Conservation (phyloP, 2,888 invertebrate genomes). For the Adela reaumurella region DNA sequence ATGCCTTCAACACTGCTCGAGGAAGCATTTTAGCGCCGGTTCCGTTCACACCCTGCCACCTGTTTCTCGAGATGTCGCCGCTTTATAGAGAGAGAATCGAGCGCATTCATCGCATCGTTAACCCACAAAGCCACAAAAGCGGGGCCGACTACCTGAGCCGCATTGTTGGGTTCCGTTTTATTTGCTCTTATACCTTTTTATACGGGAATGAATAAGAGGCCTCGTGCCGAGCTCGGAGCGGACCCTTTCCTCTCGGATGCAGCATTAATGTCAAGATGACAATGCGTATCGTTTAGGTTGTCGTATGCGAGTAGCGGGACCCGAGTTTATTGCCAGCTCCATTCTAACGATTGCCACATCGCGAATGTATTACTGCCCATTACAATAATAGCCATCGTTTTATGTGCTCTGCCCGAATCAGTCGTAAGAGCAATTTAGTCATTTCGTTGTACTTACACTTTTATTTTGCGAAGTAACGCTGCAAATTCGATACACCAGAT, state of each 20-base stretch:
- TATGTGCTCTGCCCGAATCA: too few relatives aligned
- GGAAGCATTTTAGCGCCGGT: background rate
- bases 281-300: slow-evolving; percentile 31
- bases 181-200: background rate
- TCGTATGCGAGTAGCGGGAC: slow-evolving; percentile 16
- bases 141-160: slow-evolving; percentile 32
- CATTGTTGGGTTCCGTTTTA: slow-evolving; percentile 3
- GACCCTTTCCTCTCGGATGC: background rate
- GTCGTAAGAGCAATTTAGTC: too few relatives aligned
- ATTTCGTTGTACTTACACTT: too few relatives aligned
- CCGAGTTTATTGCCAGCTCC: background rate
- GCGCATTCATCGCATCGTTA: slow-evolving; percentile 40
- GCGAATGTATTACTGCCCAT: too few relatives aligned
- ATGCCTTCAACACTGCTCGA: background rate
- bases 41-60: background rate
- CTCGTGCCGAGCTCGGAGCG: background rate
- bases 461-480: too few relatives aligned
- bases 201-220: background rate
- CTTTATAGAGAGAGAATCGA: background rate
- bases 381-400: too few relatives aligned
- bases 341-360: too few relatives aligned
- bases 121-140: slow-evolving; percentile 31
- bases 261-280: slow-evolving; percentile 29
- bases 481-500: too few relatives aligned
- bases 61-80: background rate